phyloP scores from a whole-genome alignment of 1,140 invertebrate genomes.

The Drosophila pachea region DNA sequence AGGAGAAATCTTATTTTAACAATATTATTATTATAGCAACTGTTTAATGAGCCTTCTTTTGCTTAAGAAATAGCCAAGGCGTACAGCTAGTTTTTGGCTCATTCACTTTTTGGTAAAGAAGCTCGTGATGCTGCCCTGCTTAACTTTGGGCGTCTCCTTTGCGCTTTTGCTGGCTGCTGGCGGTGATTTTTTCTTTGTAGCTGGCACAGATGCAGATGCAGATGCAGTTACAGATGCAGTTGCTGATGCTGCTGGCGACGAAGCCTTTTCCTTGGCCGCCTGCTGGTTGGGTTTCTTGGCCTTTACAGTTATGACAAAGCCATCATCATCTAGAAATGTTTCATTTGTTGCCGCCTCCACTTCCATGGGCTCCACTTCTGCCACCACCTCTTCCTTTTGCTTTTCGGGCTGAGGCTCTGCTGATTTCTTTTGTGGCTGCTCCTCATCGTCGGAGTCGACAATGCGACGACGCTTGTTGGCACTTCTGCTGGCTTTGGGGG shows the following conservation, averaged over 20 bases:
- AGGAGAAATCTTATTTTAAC: background rate
- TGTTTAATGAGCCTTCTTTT: background rate
- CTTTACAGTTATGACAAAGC: conserved; percentile 72
- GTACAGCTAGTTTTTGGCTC: background rate
- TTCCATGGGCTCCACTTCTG: conserved; percentile 30
- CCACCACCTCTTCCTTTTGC: conserved; percentile 22
- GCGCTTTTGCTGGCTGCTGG: conserved; percentile 39
- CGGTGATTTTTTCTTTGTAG: conserved; percentile 55
- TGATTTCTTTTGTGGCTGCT: conserved; percentile 61
- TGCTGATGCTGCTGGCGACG: conserved; percentile 28
- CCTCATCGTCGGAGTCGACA: conserved; percentile 68
- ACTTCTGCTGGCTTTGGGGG: conserved; percentile 11
- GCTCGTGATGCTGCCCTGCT: conserved; percentile 70
- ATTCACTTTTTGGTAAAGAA: conserved; percentile 70
- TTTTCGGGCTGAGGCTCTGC: conserved; percentile 32
- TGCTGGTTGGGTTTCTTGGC: conserved; percentile 39
- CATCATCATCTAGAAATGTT: conserved; percentile 74
- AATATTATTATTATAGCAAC: background rate
- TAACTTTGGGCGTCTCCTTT: conserved; percentile 55
- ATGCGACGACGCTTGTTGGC: conserved; percentile 65
- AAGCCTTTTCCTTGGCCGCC: conserved; percentile 36
- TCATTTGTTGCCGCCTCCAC: conserved; percentile 48
- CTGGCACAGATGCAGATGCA: conserved; percentile 16
- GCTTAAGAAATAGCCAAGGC: background rate
- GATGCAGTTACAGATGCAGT: background rate